These are phyloP conservation scores for Temnopleurus reevesii DNA, from an alignment of 53 echinoderm and acorn worm genomes.

Conservation along the genomic window DNA sequence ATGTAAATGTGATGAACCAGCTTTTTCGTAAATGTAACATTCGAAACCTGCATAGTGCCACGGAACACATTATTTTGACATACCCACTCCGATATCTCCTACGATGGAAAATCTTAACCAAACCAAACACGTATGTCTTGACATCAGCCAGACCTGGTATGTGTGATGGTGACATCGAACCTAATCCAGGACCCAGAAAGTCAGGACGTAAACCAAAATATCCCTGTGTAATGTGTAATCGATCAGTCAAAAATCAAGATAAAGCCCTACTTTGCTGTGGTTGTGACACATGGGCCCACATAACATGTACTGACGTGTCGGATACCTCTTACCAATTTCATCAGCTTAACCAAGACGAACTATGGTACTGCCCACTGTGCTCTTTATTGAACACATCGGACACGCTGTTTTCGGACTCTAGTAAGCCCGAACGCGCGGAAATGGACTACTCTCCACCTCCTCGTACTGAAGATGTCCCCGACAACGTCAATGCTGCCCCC, in stretches of 20 bases:
- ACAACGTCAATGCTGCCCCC: neutral
- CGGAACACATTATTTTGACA: too few relatives aligned
- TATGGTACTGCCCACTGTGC: neutral
- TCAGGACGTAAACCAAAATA: constrained; percentile 1
- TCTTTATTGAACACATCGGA: neutral
- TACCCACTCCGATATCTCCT: too few relatives aligned
- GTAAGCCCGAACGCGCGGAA: neutral
- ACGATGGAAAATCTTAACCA: too few relatives aligned
- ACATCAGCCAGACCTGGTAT: too few relatives aligned
- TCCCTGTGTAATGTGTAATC: constrained; percentile 3
- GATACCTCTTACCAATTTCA: neutral
- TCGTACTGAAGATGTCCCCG: neutral
- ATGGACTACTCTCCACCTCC: too few relatives aligned
- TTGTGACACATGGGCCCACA: constrained; percentile 28
- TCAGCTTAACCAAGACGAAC: constrained; percentile 14
- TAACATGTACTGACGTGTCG: neutral
- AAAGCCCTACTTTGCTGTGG: constrained; percentile 10
- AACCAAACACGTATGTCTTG: too few relatives aligned
- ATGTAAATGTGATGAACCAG: too few relatives aligned
- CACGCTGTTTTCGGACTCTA: neutral
- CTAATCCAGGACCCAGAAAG: neutral
- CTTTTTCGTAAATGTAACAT: too few relatives aligned
- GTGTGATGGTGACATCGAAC: neutral
- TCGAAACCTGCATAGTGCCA: too few relatives aligned
- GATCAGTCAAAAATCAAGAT: constrained; percentile 10